Evolutionary conservation across 2,888 invertebrate species (phyloP), one percentile per base, ranked within the genome.

Genomic region (Dryocosmus kuriphilus): DNA sequence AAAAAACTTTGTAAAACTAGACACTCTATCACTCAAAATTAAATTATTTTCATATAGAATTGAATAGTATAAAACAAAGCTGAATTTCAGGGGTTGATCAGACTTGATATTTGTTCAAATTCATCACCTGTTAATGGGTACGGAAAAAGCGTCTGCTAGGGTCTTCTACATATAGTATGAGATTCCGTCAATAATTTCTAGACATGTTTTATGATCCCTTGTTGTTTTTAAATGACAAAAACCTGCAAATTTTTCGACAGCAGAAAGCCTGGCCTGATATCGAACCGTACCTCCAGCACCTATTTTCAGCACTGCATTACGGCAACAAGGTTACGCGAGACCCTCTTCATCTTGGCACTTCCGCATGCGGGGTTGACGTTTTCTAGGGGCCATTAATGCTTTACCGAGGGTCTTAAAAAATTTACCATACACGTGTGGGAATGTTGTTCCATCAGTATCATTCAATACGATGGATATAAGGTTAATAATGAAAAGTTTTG

Each of bases 221-320:
- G 14, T 35, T 0, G 63, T 14, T 35, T 63, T 35, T 11, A 11
- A 35, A n/a, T 27, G 16, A 60, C 14, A 60, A 22, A n/a, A 63
- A 22, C 6, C 9, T 22, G 1, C 11, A 63, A 19, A 30, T 5
- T 35, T n/a, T 63, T 35, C 32, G 32, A n/a, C 8, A n/a, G 22
- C 9, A n/a, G 11, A 63, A n/a, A n/a, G 9, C 22, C 9, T 63
- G 32, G n/a, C 11, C 35, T 19, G n/a, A 63, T 63, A 32, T 63
- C n/a, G 63, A 63, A 35, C 32, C 16, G n/a, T 19, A 73, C 32
- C 55, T 32, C 24, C 16, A 22, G 51, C 65, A 76, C 75, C 75
- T 77, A 79, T 79, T 82, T 82, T 78, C 65, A 51, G 61, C 79
- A 73, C 82, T 62, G 82, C 80, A 80, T 62, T 82, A 80, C 82